Conservation (phyloP, 2,888 invertebrate species). For the Hyles lineata region DNA sequence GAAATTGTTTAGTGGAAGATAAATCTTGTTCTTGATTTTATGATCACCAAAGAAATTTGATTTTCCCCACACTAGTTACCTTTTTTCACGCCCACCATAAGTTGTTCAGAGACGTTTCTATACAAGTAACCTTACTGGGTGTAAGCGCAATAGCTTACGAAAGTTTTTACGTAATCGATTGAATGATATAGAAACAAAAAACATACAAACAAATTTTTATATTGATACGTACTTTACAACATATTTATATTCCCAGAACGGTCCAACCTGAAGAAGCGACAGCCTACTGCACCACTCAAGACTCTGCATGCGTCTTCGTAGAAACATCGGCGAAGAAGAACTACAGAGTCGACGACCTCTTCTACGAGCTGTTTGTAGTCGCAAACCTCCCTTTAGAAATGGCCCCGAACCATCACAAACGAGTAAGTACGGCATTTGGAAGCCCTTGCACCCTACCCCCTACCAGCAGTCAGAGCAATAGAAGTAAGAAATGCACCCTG, state of each 20-base stretch:
- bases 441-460: conserved; percentile 91
- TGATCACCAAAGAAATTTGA: too few relatives aligned
- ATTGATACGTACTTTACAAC: too few relatives aligned
- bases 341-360: conserved; percentile 92
- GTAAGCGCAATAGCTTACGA: too few relatives aligned
- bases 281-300: conserved; percentile 91
- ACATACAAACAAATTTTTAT: too few relatives aligned
- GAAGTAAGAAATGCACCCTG: conserved; percentile 90
- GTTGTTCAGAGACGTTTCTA: too few relatives aligned
- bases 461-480: conserved; percentile 86
- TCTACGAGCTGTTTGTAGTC: conserved; percentile 92
- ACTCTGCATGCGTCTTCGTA: conserved; percentile 90
- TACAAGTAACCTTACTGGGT: too few relatives aligned
- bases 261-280: conserved; percentile 91
- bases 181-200: too few relatives aligned
- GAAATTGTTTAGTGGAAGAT: not conserved
- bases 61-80: too few relatives aligned
- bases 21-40: too few relatives aligned
- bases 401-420: conserved; percentile 94
- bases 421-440: conserved; percentile 90
- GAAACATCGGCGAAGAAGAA: conserved; percentile 94
- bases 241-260: conserved; percentile 79
- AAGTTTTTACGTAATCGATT: too few relatives aligned
- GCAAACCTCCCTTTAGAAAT: conserved; percentile 94
- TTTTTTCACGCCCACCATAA: too few relatives aligned